phyloP scores from a whole-genome alignment of 1,140 invertebrate genomes.

The Drosophila nikananu region DNA sequence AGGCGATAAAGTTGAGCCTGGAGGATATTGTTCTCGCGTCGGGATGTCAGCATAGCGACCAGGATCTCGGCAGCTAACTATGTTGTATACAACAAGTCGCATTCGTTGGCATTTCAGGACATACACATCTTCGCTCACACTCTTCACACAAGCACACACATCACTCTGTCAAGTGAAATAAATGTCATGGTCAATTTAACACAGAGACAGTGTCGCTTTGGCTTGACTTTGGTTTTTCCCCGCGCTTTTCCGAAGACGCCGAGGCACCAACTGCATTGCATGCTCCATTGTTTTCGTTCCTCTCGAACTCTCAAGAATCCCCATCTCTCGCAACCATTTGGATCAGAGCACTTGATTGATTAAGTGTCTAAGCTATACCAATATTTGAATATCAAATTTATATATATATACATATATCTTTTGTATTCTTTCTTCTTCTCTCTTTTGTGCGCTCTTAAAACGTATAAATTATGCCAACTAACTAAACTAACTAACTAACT shows the following conservation, averaged over 20 bases:
- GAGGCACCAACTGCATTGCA: conserved; percentile 43
- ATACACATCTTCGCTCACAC: conserved; percentile 21
- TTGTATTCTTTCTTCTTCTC: conserved; percentile 77
- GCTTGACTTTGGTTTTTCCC: conserved; percentile 15
- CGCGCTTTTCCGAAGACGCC: conserved; percentile 15
- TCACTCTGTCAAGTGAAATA: conserved; percentile 34
- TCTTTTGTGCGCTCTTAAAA: conserved; percentile 65
- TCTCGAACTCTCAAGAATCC: conserved; percentile 30
- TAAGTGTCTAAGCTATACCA: conserved; percentile 57
- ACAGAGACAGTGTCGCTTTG: conserved; percentile 30
- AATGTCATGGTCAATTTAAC: conserved; percentile 74
- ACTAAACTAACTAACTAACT: conserved; percentile 44
- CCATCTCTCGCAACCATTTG: conserved; percentile 33
- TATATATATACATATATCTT: conserved; percentile 60
- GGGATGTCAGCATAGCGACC: conserved; percentile 44
- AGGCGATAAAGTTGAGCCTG: conserved; percentile 49
- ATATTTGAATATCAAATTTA: conserved; percentile 51
- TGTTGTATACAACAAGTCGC: conserved; percentile 35
- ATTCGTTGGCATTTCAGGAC: conserved; percentile 25
- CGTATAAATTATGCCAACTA: conserved; percentile 47
- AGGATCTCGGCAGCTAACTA: conserved; percentile 42
- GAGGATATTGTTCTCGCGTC: conserved; percentile 47
- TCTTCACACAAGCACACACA: conserved; percentile 1
- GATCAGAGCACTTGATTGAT: conserved; percentile 49
- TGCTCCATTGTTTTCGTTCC: conserved; percentile 19